A percentile compares a stretch with the other conserved stretches of the same genome.
Conservation (phyloP, 2,797 vertebrate genomes). For the Scyliorhinus canicula region DNA sequence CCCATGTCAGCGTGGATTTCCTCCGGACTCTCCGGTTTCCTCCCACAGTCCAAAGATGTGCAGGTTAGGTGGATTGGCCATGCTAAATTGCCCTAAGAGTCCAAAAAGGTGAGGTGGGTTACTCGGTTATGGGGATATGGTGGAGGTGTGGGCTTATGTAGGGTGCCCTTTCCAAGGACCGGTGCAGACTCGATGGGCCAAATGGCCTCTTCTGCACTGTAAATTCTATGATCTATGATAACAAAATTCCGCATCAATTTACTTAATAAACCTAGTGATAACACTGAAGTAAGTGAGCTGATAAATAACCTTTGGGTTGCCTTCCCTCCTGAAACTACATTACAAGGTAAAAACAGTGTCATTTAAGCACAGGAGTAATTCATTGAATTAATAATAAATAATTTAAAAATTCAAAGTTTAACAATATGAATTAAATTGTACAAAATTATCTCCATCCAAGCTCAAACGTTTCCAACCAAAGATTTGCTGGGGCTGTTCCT, state of each 20-base stretch:
- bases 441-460: background rate
- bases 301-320: background rate
- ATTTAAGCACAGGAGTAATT: background rate
- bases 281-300: background rate
- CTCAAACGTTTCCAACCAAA: background rate
- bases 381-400: background rate
- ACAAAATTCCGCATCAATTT: background rate
- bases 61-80: no score
- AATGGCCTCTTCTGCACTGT: no score
- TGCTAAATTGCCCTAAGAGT: no score
- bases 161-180: no score
- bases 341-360: background rate
- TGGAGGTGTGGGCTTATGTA: no score
- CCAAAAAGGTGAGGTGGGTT: no score
- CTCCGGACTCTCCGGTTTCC: no score
- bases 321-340: background rate
- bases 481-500: background rate
- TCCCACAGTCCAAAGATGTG: no score
- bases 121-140: no score
- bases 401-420: background rate
- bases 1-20: no score
- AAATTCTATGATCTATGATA: no score
- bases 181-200: no score
- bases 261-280: background rate
- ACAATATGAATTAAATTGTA: background rate